Evolutionary conservation across 2,113 vertebrate species (phyloP).

Genomic region (Triplophysa dalaica): DNA sequence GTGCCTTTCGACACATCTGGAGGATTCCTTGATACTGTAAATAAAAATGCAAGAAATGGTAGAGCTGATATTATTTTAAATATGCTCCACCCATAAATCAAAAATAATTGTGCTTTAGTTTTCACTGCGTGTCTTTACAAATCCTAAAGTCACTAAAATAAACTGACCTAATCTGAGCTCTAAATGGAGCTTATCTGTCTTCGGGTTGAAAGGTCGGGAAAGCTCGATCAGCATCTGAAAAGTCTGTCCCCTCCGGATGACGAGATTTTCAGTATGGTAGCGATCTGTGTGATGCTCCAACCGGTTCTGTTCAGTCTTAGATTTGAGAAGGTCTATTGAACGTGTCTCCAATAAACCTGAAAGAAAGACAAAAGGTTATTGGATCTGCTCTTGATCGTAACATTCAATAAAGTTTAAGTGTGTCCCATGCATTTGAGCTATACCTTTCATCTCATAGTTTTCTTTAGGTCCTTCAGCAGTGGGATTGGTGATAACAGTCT

Average conservation of each 20-base stretch:
- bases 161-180: constrained; percentile 78
- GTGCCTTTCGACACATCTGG: constrained; percentile 82
- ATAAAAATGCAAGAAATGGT: constrained; percentile 20
- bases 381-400: not conserved
- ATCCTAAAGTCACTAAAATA: not conserved
- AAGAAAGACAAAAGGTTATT: constrained; percentile 33
- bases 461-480: not conserved
- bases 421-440: not conserved
- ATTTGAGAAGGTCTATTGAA: constrained; percentile 76
- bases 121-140: too few species aligned
- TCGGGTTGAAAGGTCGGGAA: constrained; percentile 71
- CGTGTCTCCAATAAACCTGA: constrained; percentile 74
- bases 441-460: constrained; percentile 54
- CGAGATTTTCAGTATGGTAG: constrained; percentile 72
- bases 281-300: constrained; percentile 79
- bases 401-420: not conserved
- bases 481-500: constrained; percentile 36
- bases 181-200: constrained; percentile 71
- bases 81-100: too few species aligned
- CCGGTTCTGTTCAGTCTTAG: constrained; percentile 67
- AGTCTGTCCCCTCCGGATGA: constrained; percentile 82
- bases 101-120: too few species aligned
- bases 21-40: constrained; percentile 68
- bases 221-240: constrained; percentile 78
- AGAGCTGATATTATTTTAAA: not conserved